Percentiles rank a stretch among this genome's conserved stretches.
Conservation (phyloP, 2,797 vertebrate genomes). For the Liasis olivaceus region DNA sequence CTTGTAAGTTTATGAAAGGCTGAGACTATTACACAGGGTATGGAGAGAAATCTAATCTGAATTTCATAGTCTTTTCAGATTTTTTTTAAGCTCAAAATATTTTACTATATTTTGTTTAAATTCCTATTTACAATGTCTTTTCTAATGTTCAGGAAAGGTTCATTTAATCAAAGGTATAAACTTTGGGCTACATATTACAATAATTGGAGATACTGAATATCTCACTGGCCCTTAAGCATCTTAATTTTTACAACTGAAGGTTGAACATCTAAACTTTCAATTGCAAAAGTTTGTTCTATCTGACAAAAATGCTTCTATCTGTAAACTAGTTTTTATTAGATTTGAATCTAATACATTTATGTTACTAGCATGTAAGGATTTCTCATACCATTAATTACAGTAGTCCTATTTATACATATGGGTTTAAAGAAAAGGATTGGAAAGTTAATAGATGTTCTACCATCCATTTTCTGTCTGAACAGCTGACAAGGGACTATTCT, state of each 20-base stretch:
- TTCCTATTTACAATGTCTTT: constrained; percentile 5
- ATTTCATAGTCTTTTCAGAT: constrained; percentile 37
- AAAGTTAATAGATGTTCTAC: background rate
- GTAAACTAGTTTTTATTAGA: background rate
- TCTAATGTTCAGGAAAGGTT: background rate
- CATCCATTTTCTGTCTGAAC: background rate
- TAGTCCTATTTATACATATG: background rate
- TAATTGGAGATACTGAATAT: background rate
- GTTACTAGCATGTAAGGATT: background rate
- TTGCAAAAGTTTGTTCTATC: background rate
- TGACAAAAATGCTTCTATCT: background rate
- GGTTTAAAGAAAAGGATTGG: background rate
- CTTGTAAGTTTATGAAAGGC: constrained; percentile 12
- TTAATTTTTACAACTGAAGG: background rate
- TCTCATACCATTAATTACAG: background rate
- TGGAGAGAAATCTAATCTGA: constrained; percentile 30
- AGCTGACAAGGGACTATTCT: background rate
- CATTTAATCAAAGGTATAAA: background rate
- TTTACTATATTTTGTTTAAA: background rate
- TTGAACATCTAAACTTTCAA: background rate
- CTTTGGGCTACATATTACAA: background rate
- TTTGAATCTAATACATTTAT: background rate
- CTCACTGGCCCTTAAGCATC: background rate
- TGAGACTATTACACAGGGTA: constrained; percentile 3
- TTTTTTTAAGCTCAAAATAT: constrained; percentile 13